Base-by-base conservation (phyloP, 2,797 vertebrate species). In the Siniperca undulata region DNA sequence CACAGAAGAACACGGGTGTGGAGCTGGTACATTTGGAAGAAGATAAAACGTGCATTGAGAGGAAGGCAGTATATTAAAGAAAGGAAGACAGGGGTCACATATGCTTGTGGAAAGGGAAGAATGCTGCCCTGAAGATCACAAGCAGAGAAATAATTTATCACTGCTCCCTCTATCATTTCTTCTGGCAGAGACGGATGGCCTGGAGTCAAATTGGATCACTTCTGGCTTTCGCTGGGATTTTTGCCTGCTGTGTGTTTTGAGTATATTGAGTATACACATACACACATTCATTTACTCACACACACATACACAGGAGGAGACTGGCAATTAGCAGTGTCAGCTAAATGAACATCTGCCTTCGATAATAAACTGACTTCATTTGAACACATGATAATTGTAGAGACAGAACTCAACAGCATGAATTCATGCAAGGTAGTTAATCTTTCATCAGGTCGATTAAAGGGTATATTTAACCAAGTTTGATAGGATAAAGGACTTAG, bases 81-180 rank as follows among this genome's bases (percentile, higher is more conserved):
- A 88, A 86, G 75, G 87, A 90, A 90, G 91, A 93, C 90, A 81
- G 82, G 86, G 89, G 91, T 93, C 93, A 93, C 93, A 94, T 93
- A 66, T 94, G 93, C 82, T 89, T 90, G 87, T 86, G 86, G 91
- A 93, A 86, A 91, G 70, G 82, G 82, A 93, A 90, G 89, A 94
- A 92, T 90, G 90, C 79, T 89, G 86, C 90, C 83, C 75, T 7
- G 66, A 91, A 94, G 91, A 95, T 94, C 93, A 94, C 89, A 94
- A 93, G 92, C 88, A 89, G 82, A 90, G 88, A 93, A 93, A 94
- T 92, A 84, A 94, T 93, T 93, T 89, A 94, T 94, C 88, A 92
- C 84, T 76, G 81, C 82, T 89, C 84, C 79, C 85, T 88, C 91
- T 91, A 89, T 93, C 87, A 87, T 93, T 93, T 91, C 92, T 89